A percentile compares a stretch with the other conserved stretches of the same genome.
Evolutionary conservation across 2,797 vertebrate species (phyloP).

Genomic region (Danio aesculapii): DNA sequence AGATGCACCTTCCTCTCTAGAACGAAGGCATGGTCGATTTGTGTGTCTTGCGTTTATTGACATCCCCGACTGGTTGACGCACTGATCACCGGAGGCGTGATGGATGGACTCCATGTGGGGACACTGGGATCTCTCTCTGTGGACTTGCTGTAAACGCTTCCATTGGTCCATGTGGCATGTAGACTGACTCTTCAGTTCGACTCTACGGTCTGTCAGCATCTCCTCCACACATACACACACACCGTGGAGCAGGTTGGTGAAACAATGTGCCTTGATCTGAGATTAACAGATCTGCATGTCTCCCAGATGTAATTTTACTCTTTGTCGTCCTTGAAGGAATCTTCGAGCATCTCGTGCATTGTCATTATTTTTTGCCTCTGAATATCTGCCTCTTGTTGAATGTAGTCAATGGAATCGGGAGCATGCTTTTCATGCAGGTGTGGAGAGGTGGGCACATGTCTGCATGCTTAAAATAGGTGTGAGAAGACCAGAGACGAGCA

Average conservation of each 20-base stretch:
- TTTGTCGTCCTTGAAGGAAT: conserved; percentile 26
- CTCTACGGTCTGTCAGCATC: conserved; percentile 60
- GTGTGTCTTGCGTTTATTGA: conserved; percentile 50
- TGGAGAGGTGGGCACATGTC: conserved; percentile 40
- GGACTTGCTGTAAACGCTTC: conserved; percentile 64
- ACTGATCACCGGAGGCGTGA: conserved; percentile 64
- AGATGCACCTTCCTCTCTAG: conserved; percentile 37
- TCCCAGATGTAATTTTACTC: conserved; percentile 35
- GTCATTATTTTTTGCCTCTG: conserved; percentile 33
- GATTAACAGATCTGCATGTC: conserved; percentile 56
- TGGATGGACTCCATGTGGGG: conserved; percentile 68
- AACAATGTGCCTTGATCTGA: conserved; percentile 66
- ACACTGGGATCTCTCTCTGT: conserved; percentile 63
- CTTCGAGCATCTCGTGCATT: not conserved
- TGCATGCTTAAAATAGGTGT: conserved; percentile 44
- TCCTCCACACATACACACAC: conserved; percentile 42
- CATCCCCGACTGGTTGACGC: conserved; percentile 62
- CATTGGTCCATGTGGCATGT: conserved; percentile 61
- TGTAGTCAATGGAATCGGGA: conserved; percentile 27
- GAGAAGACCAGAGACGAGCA: conserved; percentile 15
- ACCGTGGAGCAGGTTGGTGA: conserved; percentile 58
- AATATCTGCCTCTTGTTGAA: conserved; percentile 42
- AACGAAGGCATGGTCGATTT: conserved; percentile 28
- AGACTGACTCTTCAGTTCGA: conserved; percentile 49
- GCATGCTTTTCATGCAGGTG: conserved; percentile 46